These are phyloP conservation scores for Drosophila busckii DNA, from an alignment of 1,140 invertebrate species.

Conservation along the genomic window DNA sequence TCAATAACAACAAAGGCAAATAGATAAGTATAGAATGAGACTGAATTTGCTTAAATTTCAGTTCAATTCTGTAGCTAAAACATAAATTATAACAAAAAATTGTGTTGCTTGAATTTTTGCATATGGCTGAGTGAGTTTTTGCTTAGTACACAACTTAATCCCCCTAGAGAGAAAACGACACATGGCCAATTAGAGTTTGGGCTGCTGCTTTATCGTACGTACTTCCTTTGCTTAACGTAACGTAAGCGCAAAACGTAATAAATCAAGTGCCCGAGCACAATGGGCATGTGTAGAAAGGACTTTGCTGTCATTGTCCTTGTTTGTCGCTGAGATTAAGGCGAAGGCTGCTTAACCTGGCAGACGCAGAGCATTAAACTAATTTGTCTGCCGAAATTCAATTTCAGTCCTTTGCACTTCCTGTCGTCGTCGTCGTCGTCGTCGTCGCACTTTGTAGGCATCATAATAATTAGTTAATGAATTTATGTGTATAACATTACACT, in stretches of 20 bases:
- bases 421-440: neutral
- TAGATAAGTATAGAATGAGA: no score
- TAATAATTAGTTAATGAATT: slow-evolving; percentile 51
- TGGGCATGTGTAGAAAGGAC: slow-evolving; percentile 25
- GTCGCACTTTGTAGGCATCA: slow-evolving; percentile 16
- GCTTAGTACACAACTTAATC: slow-evolving; percentile 1
- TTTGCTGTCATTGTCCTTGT: slow-evolving; percentile 5
- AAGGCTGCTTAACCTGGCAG: slow-evolving; percentile 59
- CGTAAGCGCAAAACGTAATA: slow-evolving; percentile 37
- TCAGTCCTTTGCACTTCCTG: slow-evolving; percentile 43
- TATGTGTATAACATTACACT: slow-evolving; percentile 16
- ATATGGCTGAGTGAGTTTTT: slow-evolving; percentile 33
- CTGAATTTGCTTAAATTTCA: slow-evolving; percentile 1
- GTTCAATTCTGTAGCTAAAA: no score
- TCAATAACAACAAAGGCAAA: no score
- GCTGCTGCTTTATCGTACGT: slow-evolving; percentile 43
- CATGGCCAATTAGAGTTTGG: slow-evolving; percentile 42
- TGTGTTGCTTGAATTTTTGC: slow-evolving; percentile 16
- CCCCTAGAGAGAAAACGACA: slow-evolving; percentile 5
- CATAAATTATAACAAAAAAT: slow-evolving; percentile 31
- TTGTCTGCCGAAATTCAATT: slow-evolving; percentile 50
- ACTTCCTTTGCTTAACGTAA: slow-evolving; percentile 45
- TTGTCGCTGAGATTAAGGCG: slow-evolving; percentile 40
- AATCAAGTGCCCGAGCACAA: slow-evolving; percentile 41
- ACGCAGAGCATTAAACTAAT: slow-evolving; percentile 63